Evolutionary conservation across 92 coral and sea anemone genomes (phyloP).

Genomic region (Muricea muricata): DNA sequence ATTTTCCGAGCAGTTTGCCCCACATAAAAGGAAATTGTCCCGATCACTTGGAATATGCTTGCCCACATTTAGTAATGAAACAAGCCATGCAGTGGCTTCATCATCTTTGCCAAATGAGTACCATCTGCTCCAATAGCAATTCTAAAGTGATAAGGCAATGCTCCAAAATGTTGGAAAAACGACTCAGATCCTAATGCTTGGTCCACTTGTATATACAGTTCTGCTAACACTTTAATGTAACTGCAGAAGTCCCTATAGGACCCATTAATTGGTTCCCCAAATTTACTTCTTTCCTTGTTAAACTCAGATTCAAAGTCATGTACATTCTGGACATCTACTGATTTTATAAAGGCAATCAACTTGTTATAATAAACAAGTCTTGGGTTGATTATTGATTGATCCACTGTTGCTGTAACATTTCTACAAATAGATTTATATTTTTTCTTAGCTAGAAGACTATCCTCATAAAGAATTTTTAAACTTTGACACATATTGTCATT

Average conservation of each 20-base stretch:
- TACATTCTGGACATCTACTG: conserved; percentile 49
- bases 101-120: conserved; percentile 42
- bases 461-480: conserved; percentile 19
- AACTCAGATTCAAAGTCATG: conserved; percentile 58
- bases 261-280: conserved; percentile 62
- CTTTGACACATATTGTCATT: conserved; percentile 29
- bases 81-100: conserved; percentile 40
- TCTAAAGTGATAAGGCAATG: conserved; percentile 48
- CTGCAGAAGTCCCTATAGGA: conserved; percentile 57
- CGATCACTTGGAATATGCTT: conserved; percentile 54
- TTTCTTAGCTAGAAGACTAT: conserved; percentile 43
- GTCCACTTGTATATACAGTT: conserved; percentile 58
- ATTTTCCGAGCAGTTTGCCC: conserved; percentile 68
- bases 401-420: conserved; percentile 7
- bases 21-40: conserved; percentile 65
- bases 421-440: conserved; percentile 50
- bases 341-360: conserved; percentile 52
- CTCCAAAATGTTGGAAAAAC: conserved; percentile 50
- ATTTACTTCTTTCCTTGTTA: conserved; percentile 55
- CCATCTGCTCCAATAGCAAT: conserved; percentile 65
- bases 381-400: conserved; percentile 36
- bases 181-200: conserved; percentile 49
- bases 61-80: conserved; percentile 66
- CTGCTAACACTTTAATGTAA: conserved; percentile 54
- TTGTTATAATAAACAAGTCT: conserved; percentile 69